phyloP scores from a whole-genome alignment of 2,797 vertebrate species.

The Sebastes hopkinsi region DNA sequence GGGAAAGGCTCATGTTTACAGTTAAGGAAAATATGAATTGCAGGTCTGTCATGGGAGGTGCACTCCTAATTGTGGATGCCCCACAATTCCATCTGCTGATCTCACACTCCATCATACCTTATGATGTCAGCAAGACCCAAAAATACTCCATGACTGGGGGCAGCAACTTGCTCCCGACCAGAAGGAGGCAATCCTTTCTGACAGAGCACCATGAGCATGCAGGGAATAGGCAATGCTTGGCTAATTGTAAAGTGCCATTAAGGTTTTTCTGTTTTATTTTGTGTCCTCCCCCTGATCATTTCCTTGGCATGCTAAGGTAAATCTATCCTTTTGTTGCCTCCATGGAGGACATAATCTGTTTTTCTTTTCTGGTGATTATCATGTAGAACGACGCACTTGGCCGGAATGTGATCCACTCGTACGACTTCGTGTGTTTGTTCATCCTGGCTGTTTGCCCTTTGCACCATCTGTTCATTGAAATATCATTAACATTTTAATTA shows the following conservation, averaged over 20 bases:
- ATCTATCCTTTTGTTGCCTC: background rate
- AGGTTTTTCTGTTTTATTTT: background rate
- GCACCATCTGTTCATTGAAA: conserved; percentile 47
- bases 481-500: conserved; percentile 33
- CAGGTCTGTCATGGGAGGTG: background rate
- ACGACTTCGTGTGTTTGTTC: conserved; percentile 10
- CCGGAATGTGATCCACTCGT: background rate
- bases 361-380: conserved; percentile 28
- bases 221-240: background rate
- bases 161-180: background rate
- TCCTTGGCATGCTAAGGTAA: background rate
- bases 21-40: background rate
- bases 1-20: background rate
- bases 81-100: background rate
- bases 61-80: background rate
- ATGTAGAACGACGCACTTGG: conserved; percentile 33
- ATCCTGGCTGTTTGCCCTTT: conserved; percentile 36
- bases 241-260: background rate
- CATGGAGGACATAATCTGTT: background rate
- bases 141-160: background rate
- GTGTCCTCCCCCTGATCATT: background rate
- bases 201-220: background rate
- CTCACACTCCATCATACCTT: background rate
- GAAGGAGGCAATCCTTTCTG: background rate
- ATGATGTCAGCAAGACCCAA: background rate